These are phyloP conservation scores for Lasioglossum malachurum DNA, from an alignment of 2,888 invertebrate genomes.

Conservation along the genomic window DNA sequence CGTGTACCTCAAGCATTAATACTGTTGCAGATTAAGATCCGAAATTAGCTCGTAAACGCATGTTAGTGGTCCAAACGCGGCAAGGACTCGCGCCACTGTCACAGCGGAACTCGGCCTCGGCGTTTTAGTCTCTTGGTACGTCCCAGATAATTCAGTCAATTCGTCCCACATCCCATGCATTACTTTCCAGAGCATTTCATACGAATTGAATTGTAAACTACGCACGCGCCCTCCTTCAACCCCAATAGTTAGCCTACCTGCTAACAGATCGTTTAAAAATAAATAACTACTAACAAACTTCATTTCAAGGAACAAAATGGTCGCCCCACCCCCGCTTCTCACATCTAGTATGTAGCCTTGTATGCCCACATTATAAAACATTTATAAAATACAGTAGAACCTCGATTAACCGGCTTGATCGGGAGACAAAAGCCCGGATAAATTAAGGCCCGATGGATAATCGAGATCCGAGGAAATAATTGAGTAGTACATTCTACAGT, in stretches of 20 bases:
- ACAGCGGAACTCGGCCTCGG: neutral
- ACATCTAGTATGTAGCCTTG: neutral
- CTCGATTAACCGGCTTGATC: no score
- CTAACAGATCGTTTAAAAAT: neutral
- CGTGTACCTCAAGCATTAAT: slow-evolving; percentile 42
- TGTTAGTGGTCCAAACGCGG: slow-evolving; percentile 35
- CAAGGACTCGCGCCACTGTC: slow-evolving; percentile 23
- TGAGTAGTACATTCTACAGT: no score
- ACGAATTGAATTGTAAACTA: neutral
- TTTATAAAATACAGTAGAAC: no score
- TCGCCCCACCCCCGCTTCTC: no score
- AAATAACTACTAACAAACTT: neutral
- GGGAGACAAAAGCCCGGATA: no score
- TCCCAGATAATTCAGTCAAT: slow-evolving; percentile 19
- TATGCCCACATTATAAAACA: neutral
- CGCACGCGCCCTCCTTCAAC: no score
- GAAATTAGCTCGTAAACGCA: slow-evolving; percentile 54
- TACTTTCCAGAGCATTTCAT: neutral
- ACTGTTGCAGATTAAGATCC: slow-evolving; percentile 32
- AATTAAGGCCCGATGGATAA: no score
- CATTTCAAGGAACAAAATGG: neutral
- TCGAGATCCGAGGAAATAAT: no score
- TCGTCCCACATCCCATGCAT: neutral
- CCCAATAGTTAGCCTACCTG: no score
- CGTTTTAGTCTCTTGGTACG: neutral